Percentiles rank a stretch among this genome's conserved stretches.
These are phyloP conservation scores for Darwinula stevensoni DNA, from an alignment of 2,888 invertebrate genomes.

Conservation along the genomic window DNA sequence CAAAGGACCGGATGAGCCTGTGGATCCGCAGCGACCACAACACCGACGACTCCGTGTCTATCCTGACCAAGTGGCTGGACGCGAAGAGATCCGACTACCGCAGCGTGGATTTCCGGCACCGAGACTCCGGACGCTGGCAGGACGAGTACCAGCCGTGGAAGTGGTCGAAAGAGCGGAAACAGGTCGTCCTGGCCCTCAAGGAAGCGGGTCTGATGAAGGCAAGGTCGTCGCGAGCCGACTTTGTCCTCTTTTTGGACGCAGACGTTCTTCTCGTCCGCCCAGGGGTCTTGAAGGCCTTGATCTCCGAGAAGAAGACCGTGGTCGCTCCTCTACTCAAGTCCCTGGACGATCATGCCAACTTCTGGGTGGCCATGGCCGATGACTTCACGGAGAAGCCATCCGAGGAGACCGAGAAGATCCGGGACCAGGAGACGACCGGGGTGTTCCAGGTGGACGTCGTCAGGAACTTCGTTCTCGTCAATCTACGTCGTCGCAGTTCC, in stretches of 20 bases:
- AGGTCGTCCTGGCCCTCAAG: conserved; percentile 43
- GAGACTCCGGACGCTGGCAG: conserved; percentile 18
- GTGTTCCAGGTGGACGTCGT: conserved; percentile 69
- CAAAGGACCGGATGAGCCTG: conserved; percentile 50
- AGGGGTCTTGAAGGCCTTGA: conserved; percentile 27
- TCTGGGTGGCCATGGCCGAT: conserved; percentile 43
- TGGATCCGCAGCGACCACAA: conserved; percentile 73
- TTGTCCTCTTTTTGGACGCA: conserved; percentile 35
- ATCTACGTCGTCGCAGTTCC: conserved; percentile 28
- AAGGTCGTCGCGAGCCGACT: neutral
- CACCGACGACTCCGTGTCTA: conserved; percentile 37
- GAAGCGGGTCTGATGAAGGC: conserved; percentile 41
- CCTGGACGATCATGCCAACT: conserved; percentile 60
- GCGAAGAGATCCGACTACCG: conserved; percentile 33
- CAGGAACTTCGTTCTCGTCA: conserved; percentile 53
- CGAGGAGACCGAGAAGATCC: conserved; percentile 16
- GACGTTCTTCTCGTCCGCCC: conserved; percentile 48
- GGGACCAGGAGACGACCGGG: conserved; percentile 21
- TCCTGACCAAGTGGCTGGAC: conserved; percentile 39
- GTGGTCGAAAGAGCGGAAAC: conserved; percentile 45
- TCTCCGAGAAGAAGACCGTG: conserved; percentile 24
- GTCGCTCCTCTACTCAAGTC: conserved; percentile 61
- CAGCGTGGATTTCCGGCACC: conserved; percentile 27
- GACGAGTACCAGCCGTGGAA: conserved; percentile 23
- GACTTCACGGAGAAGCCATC: conserved; percentile 31